Conservation (phyloP, 2,888 invertebrate genomes). For the Pegoplata infirma region DNA sequence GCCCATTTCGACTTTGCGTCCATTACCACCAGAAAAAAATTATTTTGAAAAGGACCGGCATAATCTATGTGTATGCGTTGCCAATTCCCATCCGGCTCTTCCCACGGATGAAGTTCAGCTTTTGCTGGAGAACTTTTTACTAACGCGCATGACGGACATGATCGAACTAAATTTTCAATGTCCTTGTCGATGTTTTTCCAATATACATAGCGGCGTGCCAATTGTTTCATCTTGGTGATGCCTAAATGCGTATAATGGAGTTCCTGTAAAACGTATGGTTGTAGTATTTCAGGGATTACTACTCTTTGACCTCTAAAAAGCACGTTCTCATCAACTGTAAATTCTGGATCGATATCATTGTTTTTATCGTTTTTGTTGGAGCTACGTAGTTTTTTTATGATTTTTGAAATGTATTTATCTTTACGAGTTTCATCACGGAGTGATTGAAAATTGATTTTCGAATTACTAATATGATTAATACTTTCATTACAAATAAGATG, state of each 20-base stretch:
- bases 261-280: conserved; percentile 53
- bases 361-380: neutral
- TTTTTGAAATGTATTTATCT: conserved; percentile 22
- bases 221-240: conserved; percentile 67
- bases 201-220: no score
- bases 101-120: conserved; percentile 26
- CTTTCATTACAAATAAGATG: no score
- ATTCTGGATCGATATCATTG: conserved; percentile 19
- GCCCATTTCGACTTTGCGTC: conserved; percentile 44
- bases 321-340: conserved; percentile 36
- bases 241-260: conserved; percentile 67
- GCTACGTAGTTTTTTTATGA: conserved; percentile 1
- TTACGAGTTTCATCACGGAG: conserved; percentile 46
- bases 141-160: conserved; percentile 63
- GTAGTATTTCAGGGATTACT: conserved; percentile 54
- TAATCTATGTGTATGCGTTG: no score
- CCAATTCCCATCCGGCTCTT: no score
- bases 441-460: conserved; percentile 44
- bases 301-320: conserved; percentile 61
- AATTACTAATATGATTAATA: no score
- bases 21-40: conserved; percentile 30
- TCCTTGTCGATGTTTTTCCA: conserved; percentile 68
- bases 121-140: conserved; percentile 15
- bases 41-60: no score
- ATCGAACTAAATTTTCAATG: conserved; percentile 65